Percentiles rank a stretch among this genome's conserved stretches.
These are phyloP conservation scores for Athrips mouffetella DNA, from an alignment of 2,888 invertebrate species.

Conservation along the genomic window DNA sequence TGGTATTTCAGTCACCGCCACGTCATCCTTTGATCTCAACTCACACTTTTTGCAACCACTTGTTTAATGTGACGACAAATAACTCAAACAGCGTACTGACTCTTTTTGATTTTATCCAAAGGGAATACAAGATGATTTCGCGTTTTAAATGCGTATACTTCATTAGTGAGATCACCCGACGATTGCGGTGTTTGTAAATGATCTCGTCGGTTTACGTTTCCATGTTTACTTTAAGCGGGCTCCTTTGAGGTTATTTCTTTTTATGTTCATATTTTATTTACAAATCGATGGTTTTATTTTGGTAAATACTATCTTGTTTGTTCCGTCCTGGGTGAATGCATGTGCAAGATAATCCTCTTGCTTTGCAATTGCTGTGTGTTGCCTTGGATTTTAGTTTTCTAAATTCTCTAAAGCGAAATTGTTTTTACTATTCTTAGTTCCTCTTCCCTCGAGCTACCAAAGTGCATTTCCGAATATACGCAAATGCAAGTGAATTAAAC, in stretches of 20 bases:
- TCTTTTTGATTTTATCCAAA: constrained; percentile 68
- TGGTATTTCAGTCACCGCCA: constrained; percentile 63
- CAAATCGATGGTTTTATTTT: not conserved
- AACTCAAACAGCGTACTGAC: constrained; percentile 55
- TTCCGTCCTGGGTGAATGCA: not conserved
- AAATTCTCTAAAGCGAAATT: too few relatives aligned
- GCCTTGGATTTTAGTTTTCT: too few relatives aligned
- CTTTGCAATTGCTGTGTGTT: not conserved
- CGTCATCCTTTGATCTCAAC: constrained; percentile 69
- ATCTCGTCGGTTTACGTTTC: constrained; percentile 42
- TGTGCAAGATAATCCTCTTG: not conserved
- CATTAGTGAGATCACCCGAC: constrained; percentile 65
- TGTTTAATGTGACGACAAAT: constrained; percentile 76
- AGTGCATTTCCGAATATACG: constrained; percentile 2
- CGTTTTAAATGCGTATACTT: constrained; percentile 62
- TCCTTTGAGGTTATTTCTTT: constrained; percentile 18
- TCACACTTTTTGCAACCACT: constrained; percentile 69
- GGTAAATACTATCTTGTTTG: not conserved
- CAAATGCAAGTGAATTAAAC: constrained; percentile 6
- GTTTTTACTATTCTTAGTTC: too few relatives aligned
- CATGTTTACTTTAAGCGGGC: constrained; percentile 36
- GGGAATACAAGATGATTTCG: constrained; percentile 51
- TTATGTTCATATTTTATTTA: constrained; percentile 16
- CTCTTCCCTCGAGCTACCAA: not conserved
- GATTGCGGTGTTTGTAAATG: constrained; percentile 38